Percentiles rank a stretch among this genome's conserved stretches.
phyloP scores from a whole-genome alignment of 2,113 vertebrate genomes.

The Misgurnus anguillicaudatus region DNA sequence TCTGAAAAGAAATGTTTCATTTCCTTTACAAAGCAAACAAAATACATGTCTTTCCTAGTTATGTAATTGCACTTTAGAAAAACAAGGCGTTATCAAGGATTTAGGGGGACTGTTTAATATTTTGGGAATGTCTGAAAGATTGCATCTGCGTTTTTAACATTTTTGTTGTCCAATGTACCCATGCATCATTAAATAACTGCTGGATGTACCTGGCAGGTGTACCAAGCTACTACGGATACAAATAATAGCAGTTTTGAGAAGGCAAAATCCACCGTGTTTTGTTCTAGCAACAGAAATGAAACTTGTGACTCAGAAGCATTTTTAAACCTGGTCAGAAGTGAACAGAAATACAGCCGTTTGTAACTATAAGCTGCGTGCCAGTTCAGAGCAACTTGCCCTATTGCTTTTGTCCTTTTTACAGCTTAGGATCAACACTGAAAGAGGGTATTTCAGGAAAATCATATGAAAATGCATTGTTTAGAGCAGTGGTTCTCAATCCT shows the following conservation, averaged over 20 bases:
- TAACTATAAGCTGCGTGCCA: no score
- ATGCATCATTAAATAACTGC: not conserved
- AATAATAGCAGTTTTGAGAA: not conserved
- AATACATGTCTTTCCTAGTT: not conserved
- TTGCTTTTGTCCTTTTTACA: no score
- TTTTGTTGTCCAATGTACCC: not conserved
- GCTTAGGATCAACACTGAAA: no score
- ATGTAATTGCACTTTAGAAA: not conserved
- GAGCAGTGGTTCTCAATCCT: no score
- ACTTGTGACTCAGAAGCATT: not conserved
- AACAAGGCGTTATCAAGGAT: not conserved
- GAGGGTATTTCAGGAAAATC: not conserved
- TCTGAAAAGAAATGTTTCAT: no score
- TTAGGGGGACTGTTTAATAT: not conserved
- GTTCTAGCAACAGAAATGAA: not conserved
- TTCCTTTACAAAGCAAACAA: not conserved
- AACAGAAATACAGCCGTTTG: no score
- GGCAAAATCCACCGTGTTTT: not conserved
- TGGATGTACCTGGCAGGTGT: not conserved
- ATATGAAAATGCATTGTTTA: no score
- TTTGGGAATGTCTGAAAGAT: not conserved
- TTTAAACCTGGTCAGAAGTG: not conserved
- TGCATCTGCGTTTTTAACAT: not conserved
- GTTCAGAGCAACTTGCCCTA: no score
- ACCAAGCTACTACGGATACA: not conserved